phyloP scores from a whole-genome alignment of 2,113 vertebrate genomes.

The Camelus bactrianus region DNA sequence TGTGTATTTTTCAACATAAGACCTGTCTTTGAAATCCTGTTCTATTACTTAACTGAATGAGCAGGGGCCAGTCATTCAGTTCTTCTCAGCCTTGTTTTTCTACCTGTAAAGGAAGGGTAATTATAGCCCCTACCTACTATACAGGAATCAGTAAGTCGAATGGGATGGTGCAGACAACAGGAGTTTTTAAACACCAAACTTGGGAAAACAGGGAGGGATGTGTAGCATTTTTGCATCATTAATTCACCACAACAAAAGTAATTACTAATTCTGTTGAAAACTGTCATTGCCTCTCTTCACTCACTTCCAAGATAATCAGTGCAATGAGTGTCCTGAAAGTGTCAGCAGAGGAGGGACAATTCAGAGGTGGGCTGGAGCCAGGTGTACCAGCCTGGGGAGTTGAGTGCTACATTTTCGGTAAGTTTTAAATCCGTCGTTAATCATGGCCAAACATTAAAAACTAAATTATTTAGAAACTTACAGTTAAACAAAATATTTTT shows the following conservation, averaged over 20 bases:
- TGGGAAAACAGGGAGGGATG: not conserved
- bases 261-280: not conserved
- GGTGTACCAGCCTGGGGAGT: not conserved
- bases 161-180: not conserved
- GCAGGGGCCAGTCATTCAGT: not conserved
- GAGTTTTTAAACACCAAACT: not conserved
- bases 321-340: not conserved
- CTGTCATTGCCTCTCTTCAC: not conserved
- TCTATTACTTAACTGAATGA: not conserved
- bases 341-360: not conserved
- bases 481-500: not conserved
- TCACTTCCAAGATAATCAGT: not conserved
- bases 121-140: not conserved
- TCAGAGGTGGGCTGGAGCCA: not conserved
- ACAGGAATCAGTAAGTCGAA: not conserved
- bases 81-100: not conserved
- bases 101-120: not conserved
- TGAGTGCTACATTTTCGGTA: not conserved
- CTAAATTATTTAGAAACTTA: constrained; percentile 1
- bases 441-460: constrained; percentile 17
- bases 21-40: constrained; percentile 6
- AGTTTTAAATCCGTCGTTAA: not conserved
- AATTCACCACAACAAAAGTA: constrained; percentile 28
- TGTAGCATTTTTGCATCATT: not conserved
- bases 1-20: constrained; percentile 18